Conservation (phyloP, 2,797 vertebrate genomes). For the Silurus lanzhouensis region DNA sequence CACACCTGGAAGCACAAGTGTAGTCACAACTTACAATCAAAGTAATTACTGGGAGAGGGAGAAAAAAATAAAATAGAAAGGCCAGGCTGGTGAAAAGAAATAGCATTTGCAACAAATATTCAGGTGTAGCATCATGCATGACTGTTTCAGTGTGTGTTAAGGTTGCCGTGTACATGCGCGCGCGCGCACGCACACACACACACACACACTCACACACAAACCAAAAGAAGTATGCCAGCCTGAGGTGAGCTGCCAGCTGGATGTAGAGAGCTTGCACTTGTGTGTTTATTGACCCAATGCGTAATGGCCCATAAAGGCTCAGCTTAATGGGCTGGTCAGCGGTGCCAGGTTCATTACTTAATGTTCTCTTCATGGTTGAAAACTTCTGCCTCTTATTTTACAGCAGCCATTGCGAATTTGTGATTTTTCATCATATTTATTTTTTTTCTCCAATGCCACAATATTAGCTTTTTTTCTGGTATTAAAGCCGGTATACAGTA, state of each 20-base stretch:
- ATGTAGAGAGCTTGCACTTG: conserved; percentile 61
- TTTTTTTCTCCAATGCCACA: neutral
- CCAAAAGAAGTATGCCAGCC: conserved; percentile 33
- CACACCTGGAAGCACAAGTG: conserved; percentile 83
- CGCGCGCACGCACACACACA: conserved; percentile 11
- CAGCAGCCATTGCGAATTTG: conserved; percentile 26
- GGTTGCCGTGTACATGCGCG: neutral
- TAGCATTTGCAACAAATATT: conserved; percentile 39
- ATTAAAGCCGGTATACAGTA: neutral
- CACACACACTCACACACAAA: conserved; percentile 28
- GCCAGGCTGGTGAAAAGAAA: conserved; percentile 26
- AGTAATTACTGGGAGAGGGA: conserved; percentile 52
- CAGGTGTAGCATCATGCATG: conserved; percentile 30
- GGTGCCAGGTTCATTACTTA: conserved; percentile 79
- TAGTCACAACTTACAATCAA: conserved; percentile 88
- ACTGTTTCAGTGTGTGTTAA: conserved; percentile 14
- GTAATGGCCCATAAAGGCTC: conserved; percentile 78
- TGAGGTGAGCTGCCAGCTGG: conserved; percentile 37
- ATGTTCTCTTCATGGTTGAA: conserved; percentile 65
- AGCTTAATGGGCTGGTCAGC: conserved; percentile 78
- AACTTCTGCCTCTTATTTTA: conserved; percentile 45
- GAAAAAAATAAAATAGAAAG: conserved; percentile 30
- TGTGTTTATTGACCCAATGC: conserved; percentile 75
- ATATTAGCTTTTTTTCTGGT: neutral
- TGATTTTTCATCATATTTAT: conserved; percentile 13